phyloP scores from a whole-genome alignment of 2,113 vertebrate species.

The Tragulus kanchil region DNA sequence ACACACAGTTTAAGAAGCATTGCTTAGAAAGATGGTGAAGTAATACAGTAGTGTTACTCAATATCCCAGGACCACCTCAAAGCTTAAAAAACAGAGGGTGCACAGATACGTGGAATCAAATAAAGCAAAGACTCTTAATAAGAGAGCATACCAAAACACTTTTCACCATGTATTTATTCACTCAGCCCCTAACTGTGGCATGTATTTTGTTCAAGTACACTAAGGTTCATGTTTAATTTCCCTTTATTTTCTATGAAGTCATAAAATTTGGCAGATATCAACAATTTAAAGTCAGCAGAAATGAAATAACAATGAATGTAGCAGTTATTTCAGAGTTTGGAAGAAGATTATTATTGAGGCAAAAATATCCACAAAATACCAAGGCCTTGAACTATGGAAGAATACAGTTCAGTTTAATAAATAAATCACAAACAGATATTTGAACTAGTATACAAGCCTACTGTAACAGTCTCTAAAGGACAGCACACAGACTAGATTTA shows the following conservation, averaged over 20 bases:
- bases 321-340: background rate
- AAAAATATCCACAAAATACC: conserved; percentile 24
- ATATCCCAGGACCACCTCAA: background rate
- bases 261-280: conserved; percentile 6
- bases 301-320: conserved; percentile 46
- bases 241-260: conserved; percentile 24
- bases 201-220: background rate
- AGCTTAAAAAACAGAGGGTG: no score
- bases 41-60: background rate
- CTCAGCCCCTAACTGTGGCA: background rate
- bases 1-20: background rate
- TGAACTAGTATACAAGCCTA: background rate
- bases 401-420: conserved; percentile 49
- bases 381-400: background rate
- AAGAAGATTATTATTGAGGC: conserved; percentile 32
- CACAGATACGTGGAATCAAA: background rate
- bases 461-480: background rate
- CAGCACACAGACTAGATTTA: background rate
- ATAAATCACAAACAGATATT: background rate
- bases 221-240: conserved; percentile 59
- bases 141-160: background rate
- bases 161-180: conserved; percentile 4
- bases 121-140: conserved; percentile 8
- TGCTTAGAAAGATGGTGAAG: background rate
- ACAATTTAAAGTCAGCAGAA: conserved; percentile 41